Evolutionary conservation across 2,797 vertebrate species (phyloP).

Genomic region (Artibeus jamaicensis): DNA sequence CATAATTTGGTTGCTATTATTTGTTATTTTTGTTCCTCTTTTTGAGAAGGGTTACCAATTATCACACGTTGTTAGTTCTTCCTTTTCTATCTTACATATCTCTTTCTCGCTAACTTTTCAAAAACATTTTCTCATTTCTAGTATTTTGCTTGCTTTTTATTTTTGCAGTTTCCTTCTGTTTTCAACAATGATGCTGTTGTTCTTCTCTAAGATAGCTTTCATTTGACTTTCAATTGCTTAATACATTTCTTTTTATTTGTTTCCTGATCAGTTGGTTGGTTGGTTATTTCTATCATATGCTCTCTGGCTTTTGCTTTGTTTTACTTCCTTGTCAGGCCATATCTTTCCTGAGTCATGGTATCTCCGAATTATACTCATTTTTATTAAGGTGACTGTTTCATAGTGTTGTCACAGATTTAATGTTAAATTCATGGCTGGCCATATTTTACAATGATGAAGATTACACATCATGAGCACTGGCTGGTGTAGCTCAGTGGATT

Average conservation of each 20-base stretch:
- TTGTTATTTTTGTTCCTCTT: neutral
- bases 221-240: neutral
- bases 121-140: neutral
- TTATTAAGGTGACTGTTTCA: neutral
- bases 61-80: too few species aligned
- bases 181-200: neutral
- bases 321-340: neutral
- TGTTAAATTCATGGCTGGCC: neutral
- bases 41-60: neutral
- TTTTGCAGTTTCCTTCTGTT: neutral
- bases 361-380: neutral
- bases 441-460: neutral
- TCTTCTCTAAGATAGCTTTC: neutral
- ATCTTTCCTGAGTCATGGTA: neutral
- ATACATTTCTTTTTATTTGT: neutral
- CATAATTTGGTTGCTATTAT: neutral
- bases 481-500: too few species aligned
- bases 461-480: neutral
- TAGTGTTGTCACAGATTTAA: neutral
- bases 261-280: neutral
- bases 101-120: neutral
- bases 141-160: neutral
- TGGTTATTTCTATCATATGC: neutral
- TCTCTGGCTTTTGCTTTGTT: neutral
- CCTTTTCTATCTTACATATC: neutral